Evolutionary conservation across 2,797 vertebrate species (phyloP), one percentile per base, ranked within the genome.

Genomic region (Echeneis naucrates): DNA sequence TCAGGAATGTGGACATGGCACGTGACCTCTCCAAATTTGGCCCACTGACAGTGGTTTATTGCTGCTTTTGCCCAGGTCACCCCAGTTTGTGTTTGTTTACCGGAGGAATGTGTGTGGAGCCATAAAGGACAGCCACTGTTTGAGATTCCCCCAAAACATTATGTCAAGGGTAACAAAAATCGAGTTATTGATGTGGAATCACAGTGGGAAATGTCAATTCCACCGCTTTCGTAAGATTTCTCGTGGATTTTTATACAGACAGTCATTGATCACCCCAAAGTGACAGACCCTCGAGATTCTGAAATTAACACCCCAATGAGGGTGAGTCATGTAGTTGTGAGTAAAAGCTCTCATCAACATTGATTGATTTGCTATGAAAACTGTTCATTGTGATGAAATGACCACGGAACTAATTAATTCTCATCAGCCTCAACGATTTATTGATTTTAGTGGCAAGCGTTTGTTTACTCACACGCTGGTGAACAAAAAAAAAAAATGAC

Each of bases 1-100:
- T 55, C 16, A 72, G 72, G 92, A 93, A 95, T 93, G 89, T 87
- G 87, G 77, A 90, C 57, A 33, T 86, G 86, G 80, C 87, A 92
- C 88, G 84, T 93, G 92, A 93, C 92, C 93, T 90, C 83, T 85
- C 87, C 83, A 87, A 92, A 92, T 88, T 88, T 83, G 85, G 76
- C 75, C 17, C 45, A 21, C 69, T 26, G 68, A 85, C 72, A 62
- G 52, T 45, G 85, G 87, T 92, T 92, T 92, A 88, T 83, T 87
- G 81, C 66, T 54, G 80, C 71, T 75, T 71, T 83, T 68, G 53
- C 77, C 35, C 55, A 30, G 74, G 85, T 91, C 87, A 56, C 62
- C 64, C 35, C 55, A 57, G 82, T 75, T 84, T 87, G 78, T 89
- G 78, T 90, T 83, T 84, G 82, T 86, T 84, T 85, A 64, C 62